phyloP scores from a whole-genome alignment of 2,888 invertebrate species.

The Lasioglossum malachurum region DNA sequence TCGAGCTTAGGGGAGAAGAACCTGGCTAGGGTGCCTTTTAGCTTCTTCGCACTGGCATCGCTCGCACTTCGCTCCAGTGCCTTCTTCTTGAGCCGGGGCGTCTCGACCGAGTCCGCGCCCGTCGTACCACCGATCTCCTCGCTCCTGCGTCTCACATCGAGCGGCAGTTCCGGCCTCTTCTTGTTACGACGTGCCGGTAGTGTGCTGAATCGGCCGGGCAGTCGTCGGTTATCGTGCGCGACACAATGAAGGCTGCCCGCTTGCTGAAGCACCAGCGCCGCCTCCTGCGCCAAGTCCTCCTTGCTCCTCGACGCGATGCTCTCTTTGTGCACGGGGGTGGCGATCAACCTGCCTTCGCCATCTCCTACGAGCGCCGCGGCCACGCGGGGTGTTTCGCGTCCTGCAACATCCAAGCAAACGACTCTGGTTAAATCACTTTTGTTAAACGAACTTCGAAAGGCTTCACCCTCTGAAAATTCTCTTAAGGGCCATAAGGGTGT shows the following conservation, averaged over 20 bases:
- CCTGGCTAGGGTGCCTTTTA: conserved; percentile 77
- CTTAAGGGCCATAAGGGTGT: neutral
- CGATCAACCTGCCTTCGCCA: conserved; percentile 85
- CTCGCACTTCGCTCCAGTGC: conserved; percentile 85
- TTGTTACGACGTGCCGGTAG: conserved; percentile 87
- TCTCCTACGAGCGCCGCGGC: conserved; percentile 85
- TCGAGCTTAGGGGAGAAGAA: conserved; percentile 80
- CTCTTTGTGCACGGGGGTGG: conserved; percentile 86
- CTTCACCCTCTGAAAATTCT: neutral
- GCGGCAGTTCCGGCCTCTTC: conserved; percentile 79
- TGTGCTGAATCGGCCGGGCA: conserved; percentile 87
- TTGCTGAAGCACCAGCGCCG: conserved; percentile 90
- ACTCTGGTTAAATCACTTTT: no score
- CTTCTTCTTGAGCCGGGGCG: conserved; percentile 85
- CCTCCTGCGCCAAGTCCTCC: conserved; percentile 91
- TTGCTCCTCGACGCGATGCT: conserved; percentile 90
- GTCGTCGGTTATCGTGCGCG: conserved; percentile 80
- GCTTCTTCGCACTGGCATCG: conserved; percentile 81
- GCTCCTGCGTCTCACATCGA: conserved; percentile 85
- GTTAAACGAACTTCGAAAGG: neutral
- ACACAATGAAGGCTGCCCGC: conserved; percentile 90
- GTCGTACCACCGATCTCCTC: conserved; percentile 85
- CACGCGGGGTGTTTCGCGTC: conserved; percentile 84
- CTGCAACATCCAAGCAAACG: conserved; percentile 81
- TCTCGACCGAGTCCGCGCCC: conserved; percentile 73